Evolutionary conservation across 2,888 invertebrate species (phyloP), one percentile per base, ranked within the genome.

Genomic region (Drosophila siamana): DNA sequence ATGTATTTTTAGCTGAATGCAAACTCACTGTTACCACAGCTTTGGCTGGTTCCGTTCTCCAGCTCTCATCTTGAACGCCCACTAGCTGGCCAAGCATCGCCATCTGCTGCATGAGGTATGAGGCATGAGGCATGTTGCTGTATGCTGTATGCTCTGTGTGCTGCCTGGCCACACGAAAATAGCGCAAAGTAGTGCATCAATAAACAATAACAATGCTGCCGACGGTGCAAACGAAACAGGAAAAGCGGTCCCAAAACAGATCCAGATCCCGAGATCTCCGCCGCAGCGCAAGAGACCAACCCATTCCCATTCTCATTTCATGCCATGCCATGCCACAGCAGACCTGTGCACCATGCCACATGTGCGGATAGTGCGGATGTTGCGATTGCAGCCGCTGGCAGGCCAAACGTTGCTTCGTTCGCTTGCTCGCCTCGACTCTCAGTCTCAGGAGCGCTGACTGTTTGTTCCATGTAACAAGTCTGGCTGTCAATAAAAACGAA

Each of bases 121-220:
- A n/a, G n/a, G n/a, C n/a, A n/a, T n/a, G n/a, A n/a, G n/a, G n/a
- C n/a, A n/a, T n/a, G n/a, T n/a, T n/a, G 52, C 19, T 65, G 60
- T 33, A 26, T 63, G 69, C 6, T 52, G 19, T 3, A 19, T 28
- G 28, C 9, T 9, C 28, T 28, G 33, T 6, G 24, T 26, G 7
- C 26, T 5, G 67, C 68, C 62, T 71, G 80, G 86, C 86, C 79
- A 79, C 85, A 85, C 82, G 74, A 85, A 85, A 85, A 86, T 85
- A 83, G 87, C 83, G 85, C 86, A 87, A 85, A 85, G 85, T 85
- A 87, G 85, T 85, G 86, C 85, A 85, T 87, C 85, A 85, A 85
- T 85, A 85, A 85, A 85, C 87, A 85, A 85, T 85, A 85, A 87
- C 85, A 85, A 85, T 80, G 80, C 74, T 59, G 76, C 79, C 57